Percentiles rank a stretch among this genome's conserved stretches.
Evolutionary conservation across 1,140 invertebrate species (phyloP).

Genomic region (Hydropsyche tenuis): DNA sequence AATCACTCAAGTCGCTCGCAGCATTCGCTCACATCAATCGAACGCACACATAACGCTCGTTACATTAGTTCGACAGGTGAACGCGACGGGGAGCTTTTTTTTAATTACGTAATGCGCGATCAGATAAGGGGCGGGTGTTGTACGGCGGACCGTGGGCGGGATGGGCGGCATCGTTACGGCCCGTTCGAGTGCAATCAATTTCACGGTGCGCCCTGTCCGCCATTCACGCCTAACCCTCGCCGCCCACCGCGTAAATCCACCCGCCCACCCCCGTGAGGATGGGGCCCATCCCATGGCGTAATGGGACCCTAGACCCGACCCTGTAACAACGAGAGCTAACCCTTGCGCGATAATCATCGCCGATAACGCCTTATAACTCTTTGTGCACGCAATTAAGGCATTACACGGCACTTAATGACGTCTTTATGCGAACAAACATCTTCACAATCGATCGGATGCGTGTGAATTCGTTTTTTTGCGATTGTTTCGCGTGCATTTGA

Average conservation of each 20-base stretch:
- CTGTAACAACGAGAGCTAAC: no score
- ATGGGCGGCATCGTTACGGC: conserved; percentile 5
- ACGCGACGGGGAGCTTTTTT: conserved; percentile 1
- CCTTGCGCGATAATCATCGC: conserved; percentile 26
- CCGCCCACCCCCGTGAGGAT: neutral
- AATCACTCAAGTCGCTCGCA: no score
- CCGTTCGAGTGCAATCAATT: conserved; percentile 49
- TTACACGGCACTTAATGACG: conserved; percentile 41
- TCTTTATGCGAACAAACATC: conserved; percentile 32
- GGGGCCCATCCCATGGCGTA: no score
- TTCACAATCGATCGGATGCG: neutral
- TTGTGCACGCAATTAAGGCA: conserved; percentile 47
- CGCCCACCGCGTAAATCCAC: conserved; percentile 4
- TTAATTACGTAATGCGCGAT: conserved; percentile 46
- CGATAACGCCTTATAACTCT: conserved; percentile 33
- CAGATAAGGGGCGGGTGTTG: conserved; percentile 36
- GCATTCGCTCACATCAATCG: no score
- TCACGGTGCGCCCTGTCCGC: conserved; percentile 34
- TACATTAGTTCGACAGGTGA: conserved; percentile 6
- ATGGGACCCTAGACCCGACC: no score
- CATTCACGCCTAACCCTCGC: conserved; percentile 40
- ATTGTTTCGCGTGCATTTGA: no score
- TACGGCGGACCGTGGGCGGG: conserved; percentile 8
- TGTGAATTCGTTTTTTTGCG: no score
- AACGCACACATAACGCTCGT: neutral